Evolutionary conservation across 2,888 invertebrate species (phyloP).

Genomic region (Anodontia alba): DNA sequence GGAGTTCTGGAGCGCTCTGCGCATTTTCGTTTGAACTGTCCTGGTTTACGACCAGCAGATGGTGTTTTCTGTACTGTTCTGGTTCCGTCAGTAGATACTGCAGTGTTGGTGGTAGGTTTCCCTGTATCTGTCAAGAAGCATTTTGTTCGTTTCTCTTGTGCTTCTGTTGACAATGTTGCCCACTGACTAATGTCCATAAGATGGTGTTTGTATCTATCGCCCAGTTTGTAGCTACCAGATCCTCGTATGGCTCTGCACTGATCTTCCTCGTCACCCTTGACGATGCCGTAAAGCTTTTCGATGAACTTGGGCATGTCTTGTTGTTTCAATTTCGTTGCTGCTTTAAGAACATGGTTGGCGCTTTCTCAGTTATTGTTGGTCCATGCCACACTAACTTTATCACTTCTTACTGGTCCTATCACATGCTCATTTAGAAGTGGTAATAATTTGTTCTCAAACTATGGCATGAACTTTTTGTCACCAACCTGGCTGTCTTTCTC

Average conservation of each 20-base stretch:
- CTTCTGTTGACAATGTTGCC: not conserved
- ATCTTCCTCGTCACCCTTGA: not conserved
- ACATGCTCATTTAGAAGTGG: conserved; percentile 16
- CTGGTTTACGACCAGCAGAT: not conserved
- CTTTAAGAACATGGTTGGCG: conserved; percentile 41
- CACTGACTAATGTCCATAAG: not conserved
- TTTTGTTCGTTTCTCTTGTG: not conserved
- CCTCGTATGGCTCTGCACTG: not conserved
- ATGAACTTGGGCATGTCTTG: conserved; percentile 32
- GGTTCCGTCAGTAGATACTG: not conserved
- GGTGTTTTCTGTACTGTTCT: not conserved
- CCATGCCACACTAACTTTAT: conserved; percentile 12
- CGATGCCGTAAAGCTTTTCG: not conserved
- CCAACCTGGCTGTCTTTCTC: not conserved
- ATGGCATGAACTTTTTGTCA: not conserved
- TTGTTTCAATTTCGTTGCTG: conserved; percentile 23
- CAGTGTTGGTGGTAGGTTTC: not conserved
- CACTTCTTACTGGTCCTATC: not conserved
- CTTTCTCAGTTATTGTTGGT: conserved; percentile 37
- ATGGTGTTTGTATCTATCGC: not conserved
- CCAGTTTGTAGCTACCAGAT: not conserved
- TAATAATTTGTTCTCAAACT: conserved; percentile 14
- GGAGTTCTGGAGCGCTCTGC: not conserved
- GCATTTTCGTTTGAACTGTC: not conserved
- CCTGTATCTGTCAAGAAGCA: not conserved